Evolutionary conservation across 1,140 invertebrate genomes (phyloP), one percentile per base, ranked within the genome.

Genomic region (Drosophila guanche): DNA sequence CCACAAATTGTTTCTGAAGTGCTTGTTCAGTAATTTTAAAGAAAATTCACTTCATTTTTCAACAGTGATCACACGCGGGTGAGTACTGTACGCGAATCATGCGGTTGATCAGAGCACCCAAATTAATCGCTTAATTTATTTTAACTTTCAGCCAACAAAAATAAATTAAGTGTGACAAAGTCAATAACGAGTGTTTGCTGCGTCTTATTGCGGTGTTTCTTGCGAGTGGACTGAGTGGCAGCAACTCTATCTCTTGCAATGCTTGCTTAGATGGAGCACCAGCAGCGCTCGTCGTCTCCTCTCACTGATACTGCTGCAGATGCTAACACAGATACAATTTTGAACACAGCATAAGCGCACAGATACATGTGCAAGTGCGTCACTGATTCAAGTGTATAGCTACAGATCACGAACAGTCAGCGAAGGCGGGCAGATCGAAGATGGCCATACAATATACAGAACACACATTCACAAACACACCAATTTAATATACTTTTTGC

Each of bases 351-450:
- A 40, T n/a, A 40, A 43, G n/a, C 0, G 22, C 14, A 62, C n/a
- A 53, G 14, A 76, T 37, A 69, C 62, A 70, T 22, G 45, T 37
- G 69, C 66, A 79, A 76, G 74, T 73, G 63, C 27, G 61, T 42
- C 58, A 57, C 70, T 37, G 51, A 62, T 46, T 58, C 53, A 52
- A 56, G 43, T 81, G 61, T 60, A 70, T 50, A 57, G 45, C 60
- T 60, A 71, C 74, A 80, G 68, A 70, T 85, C 77, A 73, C 62
- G 50, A 61, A 61, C 51, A 45, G 47, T 53, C 45, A 53, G 48
- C 58, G 72, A 76, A 84, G 77, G 81, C 80, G 76, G 75, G 72
- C 59, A 73, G 62, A 76, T 84, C 68, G 81, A 85, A 86, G 76
- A 85, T 85, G 80, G 81, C 80, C 22, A 47, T 53, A 51, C 52